Evolutionary conservation across 2,888 invertebrate genomes (phyloP).

Genomic region (Synanthedon andrenaeformis): DNA sequence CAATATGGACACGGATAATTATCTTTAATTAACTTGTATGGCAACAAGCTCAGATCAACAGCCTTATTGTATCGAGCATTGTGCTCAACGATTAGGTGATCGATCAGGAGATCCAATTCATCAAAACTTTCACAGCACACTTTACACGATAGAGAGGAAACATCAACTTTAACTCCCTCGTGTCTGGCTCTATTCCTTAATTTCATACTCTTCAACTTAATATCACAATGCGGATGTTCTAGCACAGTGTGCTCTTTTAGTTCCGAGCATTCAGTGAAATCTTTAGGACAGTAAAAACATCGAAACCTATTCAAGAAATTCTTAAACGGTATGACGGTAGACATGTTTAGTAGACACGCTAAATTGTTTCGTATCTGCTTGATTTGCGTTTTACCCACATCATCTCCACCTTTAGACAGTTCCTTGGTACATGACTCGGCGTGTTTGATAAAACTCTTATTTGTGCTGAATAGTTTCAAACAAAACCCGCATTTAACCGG

Average conservation of each 20-base stretch:
- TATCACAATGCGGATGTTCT: slow-evolving; percentile 44
- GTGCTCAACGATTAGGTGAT: slow-evolving; percentile 33
- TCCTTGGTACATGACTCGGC: slow-evolving; percentile 28
- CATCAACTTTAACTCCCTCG: slow-evolving; percentile 45
- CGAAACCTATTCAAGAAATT: slow-evolving; percentile 41
- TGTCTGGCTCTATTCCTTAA: slow-evolving; percentile 48
- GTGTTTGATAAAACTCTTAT: slow-evolving; percentile 38
- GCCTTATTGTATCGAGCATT: slow-evolving; percentile 26
- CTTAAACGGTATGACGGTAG: slow-evolving; percentile 50
- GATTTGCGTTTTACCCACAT: slow-evolving; percentile 6
- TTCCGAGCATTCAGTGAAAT: slow-evolving; percentile 36
- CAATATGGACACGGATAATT: slow-evolving; percentile 42
- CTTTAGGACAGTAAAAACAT: slow-evolving; percentile 52
- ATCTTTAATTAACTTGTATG: slow-evolving; percentile 34
- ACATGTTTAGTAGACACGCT: slow-evolving; percentile 43
- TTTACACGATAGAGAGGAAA: slow-evolving; percentile 34
- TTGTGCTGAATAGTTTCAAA: slow-evolving; percentile 30
- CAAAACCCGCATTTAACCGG: slow-evolving; percentile 39
- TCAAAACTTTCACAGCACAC: slow-evolving; percentile 26
- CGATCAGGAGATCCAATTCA: slow-evolving; percentile 25
- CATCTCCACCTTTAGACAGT: slow-evolving; percentile 2
- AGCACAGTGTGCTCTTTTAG: slow-evolving; percentile 37
- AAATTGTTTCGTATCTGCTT: slow-evolving; percentile 49
- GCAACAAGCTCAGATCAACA: slow-evolving; percentile 26
- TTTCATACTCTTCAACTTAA: slow-evolving; percentile 35